Evolutionary conservation across 2,888 invertebrate species (phyloP).

Genomic region (Megamerina dolium): DNA sequence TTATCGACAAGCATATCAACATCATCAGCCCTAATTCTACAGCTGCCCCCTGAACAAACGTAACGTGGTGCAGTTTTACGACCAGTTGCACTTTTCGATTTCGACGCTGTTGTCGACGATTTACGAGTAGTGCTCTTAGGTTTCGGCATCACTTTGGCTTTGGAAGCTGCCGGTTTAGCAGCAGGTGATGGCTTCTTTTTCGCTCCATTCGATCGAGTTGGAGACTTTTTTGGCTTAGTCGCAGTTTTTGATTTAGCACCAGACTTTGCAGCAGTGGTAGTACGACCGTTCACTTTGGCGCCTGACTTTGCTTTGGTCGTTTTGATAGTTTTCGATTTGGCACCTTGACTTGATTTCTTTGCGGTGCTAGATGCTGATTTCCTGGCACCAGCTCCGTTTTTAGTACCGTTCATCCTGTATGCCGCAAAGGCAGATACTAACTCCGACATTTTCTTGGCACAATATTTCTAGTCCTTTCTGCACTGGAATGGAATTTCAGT

Average conservation of each 20-base stretch:
- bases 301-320: no score
- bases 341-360: not conserved
- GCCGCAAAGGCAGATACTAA: conserved; percentile 17
- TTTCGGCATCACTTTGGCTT: not conserved
- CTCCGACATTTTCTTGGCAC: conserved; percentile 13
- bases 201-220: not conserved
- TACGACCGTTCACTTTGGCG: no score
- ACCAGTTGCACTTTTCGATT: not conserved
- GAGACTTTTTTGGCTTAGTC: no score
- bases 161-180: not conserved
- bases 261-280: not conserved
- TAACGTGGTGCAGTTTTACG: not conserved
- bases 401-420: not conserved
- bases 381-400: no score
- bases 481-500: no score
- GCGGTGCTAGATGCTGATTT: not conserved
- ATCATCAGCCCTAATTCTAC: conserved; percentile 2
- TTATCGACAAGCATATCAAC: conserved; percentile 8
- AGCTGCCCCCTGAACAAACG: no score
- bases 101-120: not conserved
- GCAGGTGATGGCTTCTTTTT: not conserved
- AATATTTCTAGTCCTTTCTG: no score
- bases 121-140: not conserved
- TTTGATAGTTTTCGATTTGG: conserved; percentile 2
- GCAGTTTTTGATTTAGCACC: not conserved